These are phyloP conservation scores for Oceanites oceanicus DNA, from an alignment of 2,113 vertebrate genomes.

Conservation along the genomic window DNA sequence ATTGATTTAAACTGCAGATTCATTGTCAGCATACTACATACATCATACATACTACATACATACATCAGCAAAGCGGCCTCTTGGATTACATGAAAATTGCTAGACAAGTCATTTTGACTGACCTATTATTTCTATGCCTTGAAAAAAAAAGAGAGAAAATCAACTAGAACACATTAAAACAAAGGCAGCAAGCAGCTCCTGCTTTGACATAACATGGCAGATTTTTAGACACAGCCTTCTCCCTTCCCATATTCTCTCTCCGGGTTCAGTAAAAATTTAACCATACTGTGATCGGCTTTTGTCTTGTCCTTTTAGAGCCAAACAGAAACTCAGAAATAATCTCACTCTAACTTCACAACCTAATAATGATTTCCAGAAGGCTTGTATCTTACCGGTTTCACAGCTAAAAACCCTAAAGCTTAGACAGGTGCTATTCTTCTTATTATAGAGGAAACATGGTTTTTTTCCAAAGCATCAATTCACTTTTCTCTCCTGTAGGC, in stretches of 20 bases:
- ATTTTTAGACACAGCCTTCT: background rate
- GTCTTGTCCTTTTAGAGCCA: background rate
- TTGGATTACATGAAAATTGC: background rate
- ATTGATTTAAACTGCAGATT: background rate
- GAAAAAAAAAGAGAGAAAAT: background rate
- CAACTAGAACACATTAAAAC: background rate
- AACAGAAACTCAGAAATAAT: background rate
- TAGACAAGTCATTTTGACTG: background rate
- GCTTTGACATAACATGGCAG: background rate
- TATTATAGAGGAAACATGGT: fast-evolving
- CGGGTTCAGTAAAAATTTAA: background rate
- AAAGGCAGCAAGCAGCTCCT: background rate
- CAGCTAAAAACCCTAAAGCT: background rate
- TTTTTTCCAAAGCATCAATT: background rate
- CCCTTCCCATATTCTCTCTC: background rate
- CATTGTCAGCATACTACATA: no score
- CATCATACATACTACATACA: no score
- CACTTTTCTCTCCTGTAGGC: background rate
- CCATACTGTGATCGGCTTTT: background rate
- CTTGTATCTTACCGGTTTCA: background rate
- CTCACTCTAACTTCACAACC: background rate
- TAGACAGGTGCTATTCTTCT: background rate
- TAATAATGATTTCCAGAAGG: background rate
- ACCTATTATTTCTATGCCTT: background rate
- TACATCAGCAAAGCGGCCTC: background rate